A percentile compares a stretch with the other conserved stretches of the same genome.
Conservation (phyloP, 2,888 invertebrate species). For the Eupithecia subumbrata region DNA sequence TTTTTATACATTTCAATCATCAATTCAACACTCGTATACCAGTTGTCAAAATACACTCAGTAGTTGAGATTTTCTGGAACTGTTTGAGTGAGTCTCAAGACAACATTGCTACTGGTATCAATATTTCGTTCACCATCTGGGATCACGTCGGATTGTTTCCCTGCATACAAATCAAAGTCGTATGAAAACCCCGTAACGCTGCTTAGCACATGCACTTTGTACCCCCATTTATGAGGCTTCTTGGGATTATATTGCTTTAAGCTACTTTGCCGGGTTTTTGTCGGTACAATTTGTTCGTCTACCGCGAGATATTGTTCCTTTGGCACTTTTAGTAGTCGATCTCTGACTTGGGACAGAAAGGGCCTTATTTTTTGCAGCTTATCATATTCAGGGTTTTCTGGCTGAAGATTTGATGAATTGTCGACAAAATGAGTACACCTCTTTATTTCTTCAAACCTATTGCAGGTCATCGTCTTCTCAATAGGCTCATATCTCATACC, state of each 20-base stretch:
- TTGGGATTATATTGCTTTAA: neutral
- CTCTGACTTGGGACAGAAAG: neutral
- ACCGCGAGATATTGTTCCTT: neutral
- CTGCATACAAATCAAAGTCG: too few species aligned
- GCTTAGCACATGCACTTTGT: too few species aligned
- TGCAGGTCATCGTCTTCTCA: slow-evolving; percentile 2
- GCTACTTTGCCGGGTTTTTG: slow-evolving; percentile 1
- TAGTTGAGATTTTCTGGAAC: too few species aligned
- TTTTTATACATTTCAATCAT: too few species aligned
- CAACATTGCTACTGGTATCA: too few species aligned
- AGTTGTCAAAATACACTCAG: too few species aligned
- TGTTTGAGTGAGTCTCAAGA: too few species aligned
- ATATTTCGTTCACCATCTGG: too few species aligned
- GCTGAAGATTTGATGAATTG: neutral
- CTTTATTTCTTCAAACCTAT: neutral
- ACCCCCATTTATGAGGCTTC: too few species aligned
- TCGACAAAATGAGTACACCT: slow-evolving; percentile 4
- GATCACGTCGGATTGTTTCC: too few species aligned
- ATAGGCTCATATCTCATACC: neutral
- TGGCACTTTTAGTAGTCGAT: slow-evolving; percentile 5
- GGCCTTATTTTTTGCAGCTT: slow-evolving; percentile 6
- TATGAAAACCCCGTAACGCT: too few species aligned
- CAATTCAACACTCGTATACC: too few species aligned
- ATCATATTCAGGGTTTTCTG: neutral
- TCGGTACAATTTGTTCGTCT: slow-evolving; percentile 7